A percentile compares a stretch with the other conserved stretches of the same genome.
Conservation (phyloP, 2,888 invertebrate species). For the Orchesellides sinensis region DNA sequence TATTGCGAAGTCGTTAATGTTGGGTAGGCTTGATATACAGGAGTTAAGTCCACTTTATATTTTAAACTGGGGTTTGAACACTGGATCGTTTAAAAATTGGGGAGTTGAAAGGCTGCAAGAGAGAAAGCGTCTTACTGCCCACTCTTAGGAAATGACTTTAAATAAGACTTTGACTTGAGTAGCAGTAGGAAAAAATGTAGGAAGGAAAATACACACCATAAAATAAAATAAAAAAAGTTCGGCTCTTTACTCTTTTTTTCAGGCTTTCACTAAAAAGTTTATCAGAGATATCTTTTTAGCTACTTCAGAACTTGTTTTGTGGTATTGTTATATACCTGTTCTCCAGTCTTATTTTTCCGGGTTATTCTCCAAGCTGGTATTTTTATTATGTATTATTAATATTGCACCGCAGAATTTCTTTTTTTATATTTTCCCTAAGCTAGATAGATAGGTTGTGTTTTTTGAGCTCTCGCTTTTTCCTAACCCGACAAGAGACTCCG, state of each 20-base stretch:
- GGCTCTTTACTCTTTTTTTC: neutral
- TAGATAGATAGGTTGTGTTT: conserved; percentile 47
- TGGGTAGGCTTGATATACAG: neutral
- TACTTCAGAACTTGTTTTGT: too few species aligned
- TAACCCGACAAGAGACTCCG: too few species aligned
- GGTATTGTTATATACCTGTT: conserved; percentile 7
- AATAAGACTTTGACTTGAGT: neutral
- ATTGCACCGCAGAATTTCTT: conserved; percentile 43
- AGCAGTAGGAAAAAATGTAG: neutral
- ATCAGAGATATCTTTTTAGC: too few species aligned
- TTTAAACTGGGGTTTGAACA: neutral
- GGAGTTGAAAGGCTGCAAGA: too few species aligned
- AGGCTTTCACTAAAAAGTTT: too few species aligned
- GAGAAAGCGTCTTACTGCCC: too few species aligned
- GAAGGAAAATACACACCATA: neutral
- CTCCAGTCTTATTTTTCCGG: conserved; percentile 23
- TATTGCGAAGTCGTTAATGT: neutral
- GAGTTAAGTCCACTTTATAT: neutral
- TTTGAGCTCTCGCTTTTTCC: conserved; percentile 17
- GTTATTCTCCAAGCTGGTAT: neutral
- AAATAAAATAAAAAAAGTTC: neutral
- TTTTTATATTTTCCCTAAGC: conserved; percentile 30
- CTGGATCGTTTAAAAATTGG: too few species aligned
- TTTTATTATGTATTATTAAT: conserved; percentile 52
- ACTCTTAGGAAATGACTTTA: neutral